Conservation (phyloP, 2,888 invertebrate species). For the Leistus spinibarbis region DNA sequence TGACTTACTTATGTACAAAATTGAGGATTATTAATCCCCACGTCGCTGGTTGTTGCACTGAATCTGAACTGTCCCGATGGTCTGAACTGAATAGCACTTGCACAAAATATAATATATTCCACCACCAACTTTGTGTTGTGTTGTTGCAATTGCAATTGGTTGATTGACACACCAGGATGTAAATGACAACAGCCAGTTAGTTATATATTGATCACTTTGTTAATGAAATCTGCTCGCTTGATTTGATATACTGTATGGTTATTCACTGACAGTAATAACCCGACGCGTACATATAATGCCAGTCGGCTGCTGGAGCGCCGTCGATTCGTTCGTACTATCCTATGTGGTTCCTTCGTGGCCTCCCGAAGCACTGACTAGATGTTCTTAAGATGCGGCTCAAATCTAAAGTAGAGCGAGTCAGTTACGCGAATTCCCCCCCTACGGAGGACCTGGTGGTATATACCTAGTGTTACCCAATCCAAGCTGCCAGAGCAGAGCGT, state of each 20-base stretch:
- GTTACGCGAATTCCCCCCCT: constrained; percentile 47
- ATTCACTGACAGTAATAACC: constrained; percentile 16
- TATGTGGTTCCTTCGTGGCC: constrained; percentile 57
- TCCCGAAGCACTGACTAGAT: constrained; percentile 59
- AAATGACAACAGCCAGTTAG: neutral
- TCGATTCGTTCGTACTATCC: constrained; percentile 57
- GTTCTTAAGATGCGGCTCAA: constrained; percentile 53
- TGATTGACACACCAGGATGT: neutral
- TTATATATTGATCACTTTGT: neutral
- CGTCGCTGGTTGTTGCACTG: constrained; percentile 29
- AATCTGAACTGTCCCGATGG: constrained; percentile 30
- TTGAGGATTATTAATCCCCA: constrained; percentile 32
- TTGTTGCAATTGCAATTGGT: neutral
- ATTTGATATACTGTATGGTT: neutral
- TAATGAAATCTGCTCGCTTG: neutral
- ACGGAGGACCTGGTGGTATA: constrained; percentile 15
- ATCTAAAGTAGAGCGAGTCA: constrained; percentile 55
- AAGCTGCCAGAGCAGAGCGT: constrained; percentile 42
- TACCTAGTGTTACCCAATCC: neutral
- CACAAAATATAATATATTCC: constrained; percentile 10
- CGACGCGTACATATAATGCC: constrained; percentile 29
- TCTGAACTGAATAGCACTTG: constrained; percentile 18
- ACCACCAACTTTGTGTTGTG: too few relatives aligned
- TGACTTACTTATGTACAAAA: constrained; percentile 35
- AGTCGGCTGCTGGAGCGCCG: constrained; percentile 52